These are phyloP conservation scores for Arbacia lixula DNA, from an alignment of 53 echinoderm and acorn worm genomes.

Conservation along the genomic window DNA sequence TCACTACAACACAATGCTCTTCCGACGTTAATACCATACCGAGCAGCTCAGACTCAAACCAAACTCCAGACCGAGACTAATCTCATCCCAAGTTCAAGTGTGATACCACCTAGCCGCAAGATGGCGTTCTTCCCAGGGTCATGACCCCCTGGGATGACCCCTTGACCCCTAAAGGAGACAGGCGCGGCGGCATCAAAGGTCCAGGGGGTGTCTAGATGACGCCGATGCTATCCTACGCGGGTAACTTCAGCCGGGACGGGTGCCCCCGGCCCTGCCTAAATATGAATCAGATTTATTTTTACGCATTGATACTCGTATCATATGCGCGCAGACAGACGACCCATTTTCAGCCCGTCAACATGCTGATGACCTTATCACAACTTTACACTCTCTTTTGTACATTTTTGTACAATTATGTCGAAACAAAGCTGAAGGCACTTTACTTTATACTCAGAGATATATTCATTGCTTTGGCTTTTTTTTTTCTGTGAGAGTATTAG, in stretches of 20 bases:
- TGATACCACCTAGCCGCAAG: slow-evolving; percentile 42
- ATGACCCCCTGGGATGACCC: slow-evolving; percentile 37
- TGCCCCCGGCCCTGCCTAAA: slow-evolving; percentile 16
- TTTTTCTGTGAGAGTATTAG: no score
- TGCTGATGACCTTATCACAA: no score
- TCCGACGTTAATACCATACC: no score
- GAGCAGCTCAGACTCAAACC: no score
- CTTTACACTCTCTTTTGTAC: no score
- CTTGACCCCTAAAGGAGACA: slow-evolving; percentile 27
- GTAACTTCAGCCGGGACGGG: slow-evolving; percentile 22
- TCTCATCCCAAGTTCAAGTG: slow-evolving; percentile 3
- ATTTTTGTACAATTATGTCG: no score
- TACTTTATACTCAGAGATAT: no score
- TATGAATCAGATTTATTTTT: slow-evolving; percentile 53
- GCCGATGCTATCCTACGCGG: not conserved
- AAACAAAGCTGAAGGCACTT: no score
- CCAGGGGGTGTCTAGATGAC: slow-evolving; percentile 31
- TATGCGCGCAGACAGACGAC: no score
- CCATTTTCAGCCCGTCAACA: no score
- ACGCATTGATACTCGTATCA: slow-evolving; percentile 28
- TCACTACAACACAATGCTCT: no score
- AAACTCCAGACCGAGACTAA: slow-evolving; percentile 9
- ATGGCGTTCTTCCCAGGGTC: slow-evolving; percentile 38
- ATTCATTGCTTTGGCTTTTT: no score
- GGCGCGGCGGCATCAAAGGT: slow-evolving; percentile 32